Evolutionary conservation across 2,797 vertebrate species (phyloP), one percentile per base, ranked within the genome.

Genomic region (Leucoraja ocellata): DNA sequence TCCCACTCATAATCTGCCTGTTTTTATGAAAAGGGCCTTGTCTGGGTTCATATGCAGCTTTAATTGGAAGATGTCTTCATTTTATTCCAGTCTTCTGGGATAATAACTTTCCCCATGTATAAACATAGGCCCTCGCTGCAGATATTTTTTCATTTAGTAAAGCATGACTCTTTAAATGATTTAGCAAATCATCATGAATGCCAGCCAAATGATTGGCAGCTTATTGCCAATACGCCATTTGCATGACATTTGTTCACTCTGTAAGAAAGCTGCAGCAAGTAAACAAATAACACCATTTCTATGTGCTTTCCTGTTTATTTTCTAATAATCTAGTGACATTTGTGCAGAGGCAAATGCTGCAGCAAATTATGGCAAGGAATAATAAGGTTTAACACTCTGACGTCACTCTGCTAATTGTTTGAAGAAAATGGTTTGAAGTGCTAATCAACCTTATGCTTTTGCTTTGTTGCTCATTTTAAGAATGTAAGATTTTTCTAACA

Each of bases 131-230:
- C 97, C 95, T 96, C 95, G 95, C 97, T 1, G 96, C 96, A 97
- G 98, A 97, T 98, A 98, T 98, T 98, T 98, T 97, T 98, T 98
- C 98, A 98, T 99, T 98, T 98, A 98, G 98, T 98, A 98, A 98
- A 98, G 98, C 97, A 97, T 97, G 97, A 96, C 96, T 97, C 97
- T 97, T 97, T 98, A 98, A 98, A 98, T 98, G 98, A 98, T 98
- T 97, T 97, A 96, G 97, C 97, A 97, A 97, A 97, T 97, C 97
- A 98, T 96, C 96, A 97, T 98, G 98, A 99, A 99, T 99, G 98
- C 98, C 98, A 99, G 97, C 96, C 94, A 0, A 93, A 94, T 98
- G 98, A 99, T 98, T 99, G 98, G 98, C 98, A 99, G 97, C 96
- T 97, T 96, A 97, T 97, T 98, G 98, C 97, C 96, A 96, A 97